Evolutionary conservation across 2,113 vertebrate species (phyloP).

Genomic region (Gavialis gangeticus): DNA sequence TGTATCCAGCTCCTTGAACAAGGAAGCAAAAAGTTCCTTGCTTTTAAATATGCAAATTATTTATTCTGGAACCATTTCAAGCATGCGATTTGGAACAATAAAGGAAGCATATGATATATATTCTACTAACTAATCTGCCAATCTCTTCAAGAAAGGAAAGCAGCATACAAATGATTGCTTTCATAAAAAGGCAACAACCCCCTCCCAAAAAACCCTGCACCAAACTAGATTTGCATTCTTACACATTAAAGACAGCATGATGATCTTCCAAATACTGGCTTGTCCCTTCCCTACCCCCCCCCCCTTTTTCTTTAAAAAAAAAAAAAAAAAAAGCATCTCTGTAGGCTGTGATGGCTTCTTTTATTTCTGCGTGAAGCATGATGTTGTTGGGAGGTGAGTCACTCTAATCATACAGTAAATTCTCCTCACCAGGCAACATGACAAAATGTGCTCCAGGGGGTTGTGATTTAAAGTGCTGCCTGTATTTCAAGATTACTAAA

Average conservation of each 20-base stretch:
- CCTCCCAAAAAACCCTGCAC: accelerated
- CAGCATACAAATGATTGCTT: neutral
- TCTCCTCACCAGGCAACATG: slow-evolving; percentile 84
- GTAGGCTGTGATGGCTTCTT: slow-evolving; percentile 43
- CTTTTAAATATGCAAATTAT: neutral
- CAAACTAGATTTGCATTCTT: neutral
- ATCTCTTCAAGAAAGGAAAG: neutral
- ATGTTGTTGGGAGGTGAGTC: slow-evolving; percentile 87
- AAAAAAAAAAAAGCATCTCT: neutral
- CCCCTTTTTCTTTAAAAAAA: neutral
- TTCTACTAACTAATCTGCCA: neutral
- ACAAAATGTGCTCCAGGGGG: slow-evolving; percentile 78
- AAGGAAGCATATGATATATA: neutral
- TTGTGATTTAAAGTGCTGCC: slow-evolving; percentile 60
- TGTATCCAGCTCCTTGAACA: neutral
- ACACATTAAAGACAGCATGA: neutral
- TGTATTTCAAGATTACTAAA: slow-evolving; percentile 2
- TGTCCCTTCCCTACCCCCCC: neutral
- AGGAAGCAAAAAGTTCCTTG: neutral
- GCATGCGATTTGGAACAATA: neutral
- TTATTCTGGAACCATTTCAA: slow-evolving; percentile 22
- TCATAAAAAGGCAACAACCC: neutral
- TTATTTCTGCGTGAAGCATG: slow-evolving; percentile 73
- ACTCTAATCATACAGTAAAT: slow-evolving; percentile 79
- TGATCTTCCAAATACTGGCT: neutral